phyloP scores from a whole-genome alignment of 2,113 vertebrate species.

The Brienomyrus brachyistius region DNA sequence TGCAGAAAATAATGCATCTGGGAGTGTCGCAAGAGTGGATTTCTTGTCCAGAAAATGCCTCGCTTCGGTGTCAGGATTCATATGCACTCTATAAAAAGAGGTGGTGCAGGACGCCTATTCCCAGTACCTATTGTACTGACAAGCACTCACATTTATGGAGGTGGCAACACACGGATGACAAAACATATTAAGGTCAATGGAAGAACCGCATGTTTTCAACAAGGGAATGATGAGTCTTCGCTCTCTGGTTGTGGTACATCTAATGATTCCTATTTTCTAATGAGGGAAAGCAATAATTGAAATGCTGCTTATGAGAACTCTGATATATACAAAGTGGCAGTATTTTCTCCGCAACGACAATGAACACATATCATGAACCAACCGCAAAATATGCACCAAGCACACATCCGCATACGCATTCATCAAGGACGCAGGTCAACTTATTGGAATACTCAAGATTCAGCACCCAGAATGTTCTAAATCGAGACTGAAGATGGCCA shows the following conservation, averaged over 20 bases:
- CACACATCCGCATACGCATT: background rate
- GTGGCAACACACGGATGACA: background rate
- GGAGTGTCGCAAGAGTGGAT: slow-evolving; percentile 2
- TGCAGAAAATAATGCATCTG: background rate
- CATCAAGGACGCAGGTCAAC: background rate
- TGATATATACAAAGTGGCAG: slow-evolving; percentile 2
- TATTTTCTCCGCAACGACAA: background rate
- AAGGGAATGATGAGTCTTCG: background rate
- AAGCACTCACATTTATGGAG: background rate
- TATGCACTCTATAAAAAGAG: background rate
- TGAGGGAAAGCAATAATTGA: background rate
- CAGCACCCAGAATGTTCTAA: background rate
- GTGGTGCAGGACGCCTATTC: background rate
- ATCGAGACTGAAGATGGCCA: background rate
- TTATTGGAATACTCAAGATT: background rate
- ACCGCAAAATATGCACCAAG: background rate
- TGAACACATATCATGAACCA: background rate
- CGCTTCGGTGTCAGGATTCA: background rate
- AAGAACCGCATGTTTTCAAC: background rate
- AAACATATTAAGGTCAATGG: slow-evolving; percentile 13
- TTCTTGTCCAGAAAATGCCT: background rate
- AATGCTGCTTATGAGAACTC: slow-evolving; percentile 5
- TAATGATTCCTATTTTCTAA: background rate
- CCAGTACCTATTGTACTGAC: background rate
- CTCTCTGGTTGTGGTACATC: background rate